These are phyloP conservation scores for Solea solea DNA, from an alignment of 2,113 vertebrate genomes.

Conservation along the genomic window DNA sequence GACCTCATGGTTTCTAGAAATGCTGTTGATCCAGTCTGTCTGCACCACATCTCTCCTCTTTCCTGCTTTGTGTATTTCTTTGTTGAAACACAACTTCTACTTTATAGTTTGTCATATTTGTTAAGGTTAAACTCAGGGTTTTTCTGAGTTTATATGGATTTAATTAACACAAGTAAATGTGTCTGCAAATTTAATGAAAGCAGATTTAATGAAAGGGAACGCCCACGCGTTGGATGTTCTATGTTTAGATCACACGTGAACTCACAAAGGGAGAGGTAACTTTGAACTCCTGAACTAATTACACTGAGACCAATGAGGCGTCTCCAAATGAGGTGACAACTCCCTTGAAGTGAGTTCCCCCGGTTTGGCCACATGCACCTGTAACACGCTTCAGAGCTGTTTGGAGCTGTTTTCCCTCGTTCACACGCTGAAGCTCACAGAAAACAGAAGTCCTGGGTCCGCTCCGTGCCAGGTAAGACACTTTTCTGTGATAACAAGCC, in stretches of 20 bases:
- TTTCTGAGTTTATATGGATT: background rate
- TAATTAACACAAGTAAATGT: background rate
- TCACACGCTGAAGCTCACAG: no score
- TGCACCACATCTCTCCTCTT: conserved; percentile 36
- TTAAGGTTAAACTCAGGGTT: background rate
- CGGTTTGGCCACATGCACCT: conserved; percentile 54
- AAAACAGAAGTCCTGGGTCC: conserved; percentile 48
- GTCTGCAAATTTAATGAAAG: background rate
- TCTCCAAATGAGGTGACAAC: conserved; percentile 46
- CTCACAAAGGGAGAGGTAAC: conserved; percentile 5
- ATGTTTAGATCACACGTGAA: no score
- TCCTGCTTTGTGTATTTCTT: background rate
- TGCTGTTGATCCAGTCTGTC: conserved; percentile 58
- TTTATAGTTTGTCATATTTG: no score
- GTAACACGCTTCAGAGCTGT: conserved; percentile 25
- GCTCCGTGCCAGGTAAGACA: conserved; percentile 50
- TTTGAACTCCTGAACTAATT: conserved; percentile 8
- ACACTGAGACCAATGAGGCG: conserved; percentile 29
- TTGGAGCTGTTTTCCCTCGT: background rate
- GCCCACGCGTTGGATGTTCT: no score
- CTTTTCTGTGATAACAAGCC: background rate
- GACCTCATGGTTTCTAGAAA: conserved; percentile 25
- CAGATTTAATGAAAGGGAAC: background rate
- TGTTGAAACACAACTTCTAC: no score
- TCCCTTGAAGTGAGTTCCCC: conserved; percentile 51